These are phyloP conservation scores for Candidula unifasciata DNA, from an alignment of 2,888 invertebrate genomes.

Conservation along the genomic window DNA sequence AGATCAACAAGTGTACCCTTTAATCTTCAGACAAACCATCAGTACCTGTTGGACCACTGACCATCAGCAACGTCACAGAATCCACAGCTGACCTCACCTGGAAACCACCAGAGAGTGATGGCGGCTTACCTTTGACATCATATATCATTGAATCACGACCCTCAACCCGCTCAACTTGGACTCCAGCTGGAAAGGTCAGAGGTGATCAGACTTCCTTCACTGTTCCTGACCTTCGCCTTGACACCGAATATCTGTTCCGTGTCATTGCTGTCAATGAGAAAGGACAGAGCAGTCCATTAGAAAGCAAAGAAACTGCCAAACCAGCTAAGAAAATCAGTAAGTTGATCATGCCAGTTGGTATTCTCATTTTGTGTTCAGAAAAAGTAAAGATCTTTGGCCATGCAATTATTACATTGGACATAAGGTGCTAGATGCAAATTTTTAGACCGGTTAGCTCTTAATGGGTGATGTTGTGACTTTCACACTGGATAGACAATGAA, in stretches of 20 bases:
- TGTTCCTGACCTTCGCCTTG: conserved; percentile 83
- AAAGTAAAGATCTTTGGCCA: too few relatives aligned
- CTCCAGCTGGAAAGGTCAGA: conserved; percentile 80
- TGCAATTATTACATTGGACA: too few relatives aligned
- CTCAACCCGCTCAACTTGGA: conserved; percentile 87
- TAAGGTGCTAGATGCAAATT: too few relatives aligned
- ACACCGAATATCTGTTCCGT: conserved; percentile 90
- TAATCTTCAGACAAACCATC: conserved; percentile 86
- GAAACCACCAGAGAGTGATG: conserved; percentile 76
- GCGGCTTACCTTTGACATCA: conserved; percentile 73
- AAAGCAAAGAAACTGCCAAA: conserved; percentile 64
- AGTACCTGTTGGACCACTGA: conserved; percentile 89
- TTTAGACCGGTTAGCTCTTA: too few relatives aligned
- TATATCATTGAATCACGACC: conserved; percentile 83
- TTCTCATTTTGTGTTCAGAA: too few relatives aligned
- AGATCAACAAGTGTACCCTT: background rate
- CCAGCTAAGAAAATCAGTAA: conserved; percentile 69
- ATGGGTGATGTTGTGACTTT: too few relatives aligned
- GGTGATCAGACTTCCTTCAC: conserved; percentile 75
- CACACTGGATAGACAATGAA: too few relatives aligned
- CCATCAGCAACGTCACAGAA: conserved; percentile 88
- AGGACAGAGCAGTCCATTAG: conserved; percentile 86
- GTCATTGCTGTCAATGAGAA: conserved; percentile 91
- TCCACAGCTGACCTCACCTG: conserved; percentile 87
- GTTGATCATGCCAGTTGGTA: too few relatives aligned